Conservation (phyloP, 2,888 invertebrate species). For the Andrena haemorrhoa region DNA sequence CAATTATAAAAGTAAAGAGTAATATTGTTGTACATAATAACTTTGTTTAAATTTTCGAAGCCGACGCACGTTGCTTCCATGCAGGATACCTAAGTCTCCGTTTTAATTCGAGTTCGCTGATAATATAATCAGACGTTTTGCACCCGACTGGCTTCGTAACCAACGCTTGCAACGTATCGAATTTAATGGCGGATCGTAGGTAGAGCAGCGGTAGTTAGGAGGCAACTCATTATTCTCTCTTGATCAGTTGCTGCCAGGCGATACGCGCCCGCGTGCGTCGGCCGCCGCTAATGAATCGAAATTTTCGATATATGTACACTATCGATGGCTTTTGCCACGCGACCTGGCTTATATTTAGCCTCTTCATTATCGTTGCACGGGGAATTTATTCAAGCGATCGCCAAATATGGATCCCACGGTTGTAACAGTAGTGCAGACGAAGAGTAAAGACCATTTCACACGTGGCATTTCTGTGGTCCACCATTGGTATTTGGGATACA, state of each 20-base stretch:
- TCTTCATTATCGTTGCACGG: conserved; percentile 20
- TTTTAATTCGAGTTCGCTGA: too few species aligned
- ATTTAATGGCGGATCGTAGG: conserved; percentile 43
- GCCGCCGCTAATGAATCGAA: conserved; percentile 48
- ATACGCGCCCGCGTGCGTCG: conserved; percentile 13
- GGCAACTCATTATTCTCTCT: conserved; percentile 38
- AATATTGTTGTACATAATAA: too few species aligned
- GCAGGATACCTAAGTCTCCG: too few species aligned
- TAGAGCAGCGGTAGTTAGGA: conserved; percentile 24
- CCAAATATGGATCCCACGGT: neutral
- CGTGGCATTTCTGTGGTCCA: too few species aligned
- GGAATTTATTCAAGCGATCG: conserved; percentile 28
- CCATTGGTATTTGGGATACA: too few species aligned
- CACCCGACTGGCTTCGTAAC: neutral
- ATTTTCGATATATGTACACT: conserved; percentile 46
- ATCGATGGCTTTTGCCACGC: conserved; percentile 20
- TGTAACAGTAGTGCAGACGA: too few species aligned
- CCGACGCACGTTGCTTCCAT: too few species aligned
- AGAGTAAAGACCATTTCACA: too few species aligned
- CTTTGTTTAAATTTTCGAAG: too few species aligned
- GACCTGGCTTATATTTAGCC: conserved; percentile 21
- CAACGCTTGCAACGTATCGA: conserved; percentile 22
- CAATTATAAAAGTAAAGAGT: too few species aligned
- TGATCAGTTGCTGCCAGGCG: conserved; percentile 22
- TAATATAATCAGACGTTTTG: conserved; percentile 8